These are phyloP conservation scores for Pelochelys cantorii DNA, from an alignment of 2,797 vertebrate genomes.

Conservation along the genomic window DNA sequence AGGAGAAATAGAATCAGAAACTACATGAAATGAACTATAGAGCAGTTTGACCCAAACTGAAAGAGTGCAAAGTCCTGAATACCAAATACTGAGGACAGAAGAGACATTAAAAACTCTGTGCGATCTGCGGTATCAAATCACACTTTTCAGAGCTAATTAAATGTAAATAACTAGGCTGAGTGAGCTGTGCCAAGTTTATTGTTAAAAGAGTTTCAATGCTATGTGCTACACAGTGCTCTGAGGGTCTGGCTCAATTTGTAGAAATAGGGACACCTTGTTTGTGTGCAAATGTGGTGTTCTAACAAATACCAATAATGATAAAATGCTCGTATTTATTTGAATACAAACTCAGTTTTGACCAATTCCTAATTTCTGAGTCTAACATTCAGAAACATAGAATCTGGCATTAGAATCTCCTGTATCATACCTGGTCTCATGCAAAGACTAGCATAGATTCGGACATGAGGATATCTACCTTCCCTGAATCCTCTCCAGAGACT, in stretches of 20 bases:
- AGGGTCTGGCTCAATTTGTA: neutral
- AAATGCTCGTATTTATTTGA: neutral
- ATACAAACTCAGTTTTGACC: neutral
- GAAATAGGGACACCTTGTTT: neutral
- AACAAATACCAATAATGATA: neutral
- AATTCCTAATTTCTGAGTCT: neutral
- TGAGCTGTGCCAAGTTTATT: neutral
- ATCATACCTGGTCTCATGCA: neutral
- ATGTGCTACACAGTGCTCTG: neutral
- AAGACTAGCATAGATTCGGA: neutral
- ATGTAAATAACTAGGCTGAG: neutral
- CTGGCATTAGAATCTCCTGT: neutral
- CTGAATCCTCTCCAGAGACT: neutral
- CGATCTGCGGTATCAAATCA: neutral
- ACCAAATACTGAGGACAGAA: neutral
- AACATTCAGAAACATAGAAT: slow-evolving; percentile 9
- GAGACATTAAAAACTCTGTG: neutral
- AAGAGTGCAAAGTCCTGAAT: neutral
- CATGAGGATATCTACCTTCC: neutral
- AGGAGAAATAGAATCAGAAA: neutral
- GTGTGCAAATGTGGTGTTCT: neutral
- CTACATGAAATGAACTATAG: neutral
- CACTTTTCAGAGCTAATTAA: neutral
- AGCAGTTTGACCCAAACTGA: neutral
- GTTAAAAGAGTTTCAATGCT: neutral